Conservation (phyloP, 30 jellyfish, hydroid and myxozoan genomes). For the Pseudorhiza aurosa region DNA sequence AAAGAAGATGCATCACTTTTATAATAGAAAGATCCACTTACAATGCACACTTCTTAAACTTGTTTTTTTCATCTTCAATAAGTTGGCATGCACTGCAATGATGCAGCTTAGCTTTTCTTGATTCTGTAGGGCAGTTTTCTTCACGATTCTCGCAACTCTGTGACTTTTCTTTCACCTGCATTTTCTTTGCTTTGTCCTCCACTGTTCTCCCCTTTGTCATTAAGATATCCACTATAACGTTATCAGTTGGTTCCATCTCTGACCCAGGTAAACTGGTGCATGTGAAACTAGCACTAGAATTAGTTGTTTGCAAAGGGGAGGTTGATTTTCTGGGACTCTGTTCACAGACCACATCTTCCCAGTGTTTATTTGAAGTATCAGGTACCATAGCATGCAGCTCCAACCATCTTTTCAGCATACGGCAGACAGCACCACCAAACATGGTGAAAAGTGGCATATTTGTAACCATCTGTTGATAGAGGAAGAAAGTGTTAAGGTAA, state of each 20-base stretch:
- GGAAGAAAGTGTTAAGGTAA: background rate
- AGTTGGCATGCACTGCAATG: conserved; percentile 39
- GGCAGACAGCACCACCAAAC: conserved; percentile 57
- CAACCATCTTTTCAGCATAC: conserved; percentile 43
- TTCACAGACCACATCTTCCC: background rate
- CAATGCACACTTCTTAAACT: conserved; percentile 56
- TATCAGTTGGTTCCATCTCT: too few relatives aligned
- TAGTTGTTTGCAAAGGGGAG: background rate
- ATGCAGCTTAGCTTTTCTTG: conserved; percentile 13
- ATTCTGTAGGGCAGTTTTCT: too few relatives aligned
- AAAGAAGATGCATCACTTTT: too few relatives aligned
- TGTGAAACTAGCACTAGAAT: too few relatives aligned
- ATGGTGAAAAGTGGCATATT: conserved; percentile 33
- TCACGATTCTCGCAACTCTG: background rate
- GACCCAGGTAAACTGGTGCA: too few relatives aligned
- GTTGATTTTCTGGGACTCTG: background rate
- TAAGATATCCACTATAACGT: too few relatives aligned
- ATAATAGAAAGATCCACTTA: conserved; percentile 13
- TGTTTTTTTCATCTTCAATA: conserved; percentile 24
- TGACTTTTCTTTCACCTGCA: background rate
- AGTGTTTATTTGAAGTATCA: background rate
- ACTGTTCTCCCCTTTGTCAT: background rate
- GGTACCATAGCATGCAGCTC: conserved; percentile 13
- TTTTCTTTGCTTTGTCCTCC: background rate
- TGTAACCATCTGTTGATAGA: conserved; percentile 21